Evolutionary conservation across 2,113 vertebrate genomes (phyloP), one percentile per base, ranked within the genome.

Genomic region (Rhinopomastus cyanomelas): DNA sequence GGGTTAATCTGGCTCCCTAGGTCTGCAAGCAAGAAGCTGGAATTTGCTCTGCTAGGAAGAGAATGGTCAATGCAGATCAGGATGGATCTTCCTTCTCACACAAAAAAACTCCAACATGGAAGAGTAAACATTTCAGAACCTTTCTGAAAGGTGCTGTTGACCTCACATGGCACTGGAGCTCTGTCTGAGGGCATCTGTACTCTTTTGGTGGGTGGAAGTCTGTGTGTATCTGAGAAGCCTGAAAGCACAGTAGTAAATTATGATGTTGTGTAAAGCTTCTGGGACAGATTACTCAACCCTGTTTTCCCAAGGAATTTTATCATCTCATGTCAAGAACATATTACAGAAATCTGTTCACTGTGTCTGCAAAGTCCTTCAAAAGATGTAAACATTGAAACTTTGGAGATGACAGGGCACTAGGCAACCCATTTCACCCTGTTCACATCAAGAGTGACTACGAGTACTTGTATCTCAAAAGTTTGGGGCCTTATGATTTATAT

Each of bases 161-260:
- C 39, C 34, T 68, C 3, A 0, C 17, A 36, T 13, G 30, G 52
- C 72, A 46, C 8, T 52, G 57, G 36, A 59, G 26, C 14, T 81
- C 53, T 85, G 25, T 61, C 9, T n/a, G 22, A 32, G 26, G 39
- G 10, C 53, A 34, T 52, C 32, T 30, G 48, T 34, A 14, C 29
- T 44, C 11, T 53, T 81, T 5, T 0, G 0, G 2, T 0, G 37
- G 26, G 16, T 74, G 48, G 65, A 74, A 85, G 36, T 77, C 26
- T 55, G 3, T 2, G 1, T 44, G 37, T 48, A 30, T 48, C 32
- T 59, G 20, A 85, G 73, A 66, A 89, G 61, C 49, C 37, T 69
- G 48, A 80, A 85, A 93, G 23, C 36, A 46, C 6, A 49, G 32
- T 23, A 78, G 57, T 68, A 89, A 94, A 81, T 78, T 89, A 81